Percentiles rank a stretch among this genome's conserved stretches.
Conservation (phyloP, 2,113 vertebrate genomes). For the Dendropsophus ebraccatus region DNA sequence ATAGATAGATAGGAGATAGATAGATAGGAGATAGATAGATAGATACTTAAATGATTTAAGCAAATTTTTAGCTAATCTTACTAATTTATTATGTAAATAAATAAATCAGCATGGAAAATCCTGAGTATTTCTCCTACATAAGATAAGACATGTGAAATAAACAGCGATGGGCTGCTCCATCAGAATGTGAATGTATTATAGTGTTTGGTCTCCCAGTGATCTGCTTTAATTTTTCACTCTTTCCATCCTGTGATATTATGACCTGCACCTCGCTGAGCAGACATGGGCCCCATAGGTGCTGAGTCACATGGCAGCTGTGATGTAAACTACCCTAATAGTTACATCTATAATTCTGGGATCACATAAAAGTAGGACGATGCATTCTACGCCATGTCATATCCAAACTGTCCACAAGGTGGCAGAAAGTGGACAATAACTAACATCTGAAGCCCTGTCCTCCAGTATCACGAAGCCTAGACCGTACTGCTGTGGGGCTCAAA, state of each 20-base stretch:
- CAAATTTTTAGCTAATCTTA: too few relatives aligned
- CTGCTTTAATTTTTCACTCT: background rate
- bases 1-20: too few relatives aligned
- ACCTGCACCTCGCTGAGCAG: background rate
- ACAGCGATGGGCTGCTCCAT: too few relatives aligned
- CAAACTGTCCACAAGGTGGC: conserved; percentile 31
- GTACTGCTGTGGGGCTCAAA: too few relatives aligned
- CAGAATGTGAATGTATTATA: too few relatives aligned
- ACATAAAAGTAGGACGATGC: background rate
- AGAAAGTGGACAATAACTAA: conserved; percentile 1
- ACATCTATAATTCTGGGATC: background rate
- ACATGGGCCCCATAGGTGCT: background rate
- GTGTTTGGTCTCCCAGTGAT: background rate
- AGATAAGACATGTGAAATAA: too few relatives aligned
- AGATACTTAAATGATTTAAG: too few relatives aligned
- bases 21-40: too few relatives aligned
- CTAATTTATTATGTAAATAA: too few relatives aligned
- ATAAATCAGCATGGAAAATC: too few relatives aligned
- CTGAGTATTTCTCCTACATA: too few relatives aligned
- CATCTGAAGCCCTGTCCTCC: background rate
- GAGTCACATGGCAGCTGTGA: too few relatives aligned
- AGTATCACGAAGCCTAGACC: background rate
- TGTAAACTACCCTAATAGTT: background rate
- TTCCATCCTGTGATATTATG: background rate
- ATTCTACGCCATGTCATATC: background rate